Percentiles rank a stretch among this genome's conserved stretches.
These are phyloP conservation scores for Trachythela sp. DNA, from an alignment of 64 coral and sea anemone species.

Conservation along the genomic window DNA sequence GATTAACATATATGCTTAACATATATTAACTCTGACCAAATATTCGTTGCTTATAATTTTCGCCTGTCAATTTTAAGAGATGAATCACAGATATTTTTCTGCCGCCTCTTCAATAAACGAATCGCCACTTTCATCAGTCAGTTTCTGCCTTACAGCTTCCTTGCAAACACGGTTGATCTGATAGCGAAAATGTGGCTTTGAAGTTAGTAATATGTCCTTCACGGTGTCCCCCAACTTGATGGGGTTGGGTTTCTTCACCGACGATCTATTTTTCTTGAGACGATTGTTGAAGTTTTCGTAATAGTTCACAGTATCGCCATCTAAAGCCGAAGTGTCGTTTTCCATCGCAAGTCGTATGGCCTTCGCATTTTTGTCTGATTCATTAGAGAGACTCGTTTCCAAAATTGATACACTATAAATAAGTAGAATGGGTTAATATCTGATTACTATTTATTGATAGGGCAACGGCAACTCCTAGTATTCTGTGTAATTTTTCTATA, in stretches of 20 bases:
- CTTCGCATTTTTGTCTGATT: constrained; percentile 19
- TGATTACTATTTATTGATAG: neutral
- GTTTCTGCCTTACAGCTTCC: neutral
- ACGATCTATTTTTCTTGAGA: neutral
- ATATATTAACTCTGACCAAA: too few species aligned
- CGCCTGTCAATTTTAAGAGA: neutral
- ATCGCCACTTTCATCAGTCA: constrained; percentile 11
- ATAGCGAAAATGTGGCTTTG: constrained; percentile 6
- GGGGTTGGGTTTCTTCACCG: constrained; percentile 10
- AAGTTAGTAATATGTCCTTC: neutral
- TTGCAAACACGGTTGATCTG: constrained; percentile 1
- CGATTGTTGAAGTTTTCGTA: constrained; percentile 22
- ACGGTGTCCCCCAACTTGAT: neutral
- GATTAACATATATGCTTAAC: too few species aligned
- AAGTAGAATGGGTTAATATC: neutral
- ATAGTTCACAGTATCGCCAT: constrained; percentile 1
- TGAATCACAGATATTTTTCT: neutral
- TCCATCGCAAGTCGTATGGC: constrained; percentile 25
- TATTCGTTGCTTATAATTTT: too few species aligned
- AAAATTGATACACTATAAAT: neutral
- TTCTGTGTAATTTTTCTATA: too few species aligned
- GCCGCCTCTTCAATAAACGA: neutral
- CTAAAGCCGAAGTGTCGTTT: neutral
- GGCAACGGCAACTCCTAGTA: too few species aligned
- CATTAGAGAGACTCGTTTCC: constrained; percentile 14